Base-by-base conservation (phyloP, 2,113 vertebrate species). In the Antidorcas marsupialis region DNA sequence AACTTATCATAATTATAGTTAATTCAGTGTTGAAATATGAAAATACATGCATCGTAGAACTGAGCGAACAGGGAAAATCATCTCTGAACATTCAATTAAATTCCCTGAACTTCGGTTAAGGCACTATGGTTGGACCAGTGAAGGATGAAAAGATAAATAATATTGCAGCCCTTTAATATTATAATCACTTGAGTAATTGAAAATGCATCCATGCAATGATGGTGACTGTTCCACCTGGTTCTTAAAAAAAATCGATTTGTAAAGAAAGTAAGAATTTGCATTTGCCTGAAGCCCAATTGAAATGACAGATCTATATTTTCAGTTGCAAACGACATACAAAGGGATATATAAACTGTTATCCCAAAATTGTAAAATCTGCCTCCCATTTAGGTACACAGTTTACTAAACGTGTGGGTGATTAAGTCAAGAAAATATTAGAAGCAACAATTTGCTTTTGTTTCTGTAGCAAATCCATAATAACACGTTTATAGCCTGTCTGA, bases 351-450 rank as follows among this genome's bases (percentile, higher is more conserved):
- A 93, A 94, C 25, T 36, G 30, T 93, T 97, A 97, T 91, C 87
- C 62, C 36, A 9, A 95, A 97, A 92, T 67, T 96, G 85, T 94
- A 97, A 96, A 97, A 97, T 93, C 82, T 36, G 3, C 85, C 93
- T 97, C 79, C 52, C 88, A 97, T 87, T 97, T 93, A 94, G 55
- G 71, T 50, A 90, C 47, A 96, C 88, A 96, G 39, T 45, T 92
- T 98, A 97, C 98, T 97, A 97, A 98, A 98, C 94, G 55, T 89
- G 60, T 78, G 86, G 92, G 84, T 97, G 97, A 98, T 83, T 59
- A 98, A 98, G 52, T 45, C 97, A 95, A 87, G 36, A 83, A 92
- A 57, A 89, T 74, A 84, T 81, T 91, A 92, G 95, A 98, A 97
- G 3, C 16, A 89, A 78, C 62, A 47, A 3, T 96, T 98, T 98